Percentiles rank a stretch among this genome's conserved stretches.
These are phyloP conservation scores for Sander vitreus DNA, from an alignment of 2,113 vertebrate genomes.

Conservation along the genomic window DNA sequence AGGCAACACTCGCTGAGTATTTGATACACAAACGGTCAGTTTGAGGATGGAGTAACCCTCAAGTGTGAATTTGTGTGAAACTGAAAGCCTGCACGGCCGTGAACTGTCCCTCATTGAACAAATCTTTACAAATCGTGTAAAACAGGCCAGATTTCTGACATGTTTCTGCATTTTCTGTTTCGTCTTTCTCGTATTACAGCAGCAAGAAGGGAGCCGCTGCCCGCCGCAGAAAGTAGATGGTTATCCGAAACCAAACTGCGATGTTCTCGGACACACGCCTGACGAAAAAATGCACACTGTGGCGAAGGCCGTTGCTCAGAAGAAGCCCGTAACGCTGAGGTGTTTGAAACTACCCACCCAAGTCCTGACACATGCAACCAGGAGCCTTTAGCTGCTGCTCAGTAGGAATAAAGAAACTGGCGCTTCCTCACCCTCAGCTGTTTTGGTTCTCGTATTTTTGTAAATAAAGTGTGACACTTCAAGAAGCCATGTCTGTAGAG, in stretches of 20 bases:
- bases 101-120: neutral
- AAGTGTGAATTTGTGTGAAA: neutral
- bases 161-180: neutral
- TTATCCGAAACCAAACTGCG: constrained; percentile 60
- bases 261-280: constrained; percentile 58
- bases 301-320: constrained; percentile 62
- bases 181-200: constrained; percentile 80
- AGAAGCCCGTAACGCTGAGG: constrained; percentile 65
- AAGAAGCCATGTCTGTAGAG: constrained; percentile 76
- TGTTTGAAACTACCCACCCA: constrained; percentile 39
- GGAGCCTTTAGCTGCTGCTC: constrained; percentile 72
- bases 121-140: neutral
- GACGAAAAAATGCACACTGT: constrained; percentile 62
- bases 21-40: no score
- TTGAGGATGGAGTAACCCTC: neutral
- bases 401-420: constrained; percentile 58
- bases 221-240: constrained; percentile 94
- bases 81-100: neutral
- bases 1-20: no score
- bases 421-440: constrained; percentile 75
- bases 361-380: constrained; percentile 42
- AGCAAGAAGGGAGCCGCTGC: constrained; percentile 96
- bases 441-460: constrained; percentile 87
- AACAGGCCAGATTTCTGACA: constrained; percentile 39
- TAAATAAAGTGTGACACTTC: constrained; percentile 89